phyloP scores from a whole-genome alignment of 2,888 invertebrate genomes.

The Acanthococcus lagerstroemiae region DNA sequence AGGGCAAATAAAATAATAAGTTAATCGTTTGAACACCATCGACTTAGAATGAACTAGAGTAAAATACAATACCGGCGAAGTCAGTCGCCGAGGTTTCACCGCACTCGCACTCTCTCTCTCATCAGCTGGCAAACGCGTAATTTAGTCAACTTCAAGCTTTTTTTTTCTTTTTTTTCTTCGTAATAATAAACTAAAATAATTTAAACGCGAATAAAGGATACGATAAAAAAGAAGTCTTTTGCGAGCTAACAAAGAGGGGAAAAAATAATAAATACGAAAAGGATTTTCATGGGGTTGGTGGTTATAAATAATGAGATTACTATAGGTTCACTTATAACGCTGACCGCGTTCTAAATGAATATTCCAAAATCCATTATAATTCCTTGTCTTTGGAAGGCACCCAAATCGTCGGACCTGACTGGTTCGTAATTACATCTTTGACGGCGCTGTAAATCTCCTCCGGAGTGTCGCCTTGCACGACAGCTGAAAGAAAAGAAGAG shows the following conservation, averaged over 20 bases:
- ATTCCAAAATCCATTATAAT: neutral
- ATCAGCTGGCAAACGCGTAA: no score
- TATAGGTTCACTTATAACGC: neutral
- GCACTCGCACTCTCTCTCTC: no score
- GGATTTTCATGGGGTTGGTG: neutral
- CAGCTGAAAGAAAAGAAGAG: constrained; percentile 50
- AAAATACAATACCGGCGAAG: no score
- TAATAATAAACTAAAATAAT: neutral
- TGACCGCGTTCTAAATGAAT: neutral
- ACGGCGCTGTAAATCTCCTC: constrained; percentile 93
- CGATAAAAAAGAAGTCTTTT: neutral
- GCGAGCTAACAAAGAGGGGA: neutral
- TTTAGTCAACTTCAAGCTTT: no score
- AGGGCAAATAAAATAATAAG: neutral
- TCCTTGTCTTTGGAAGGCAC: constrained; percentile 77
- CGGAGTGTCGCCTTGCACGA: constrained; percentile 93
- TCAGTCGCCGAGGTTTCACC: no score
- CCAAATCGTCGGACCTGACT: constrained; percentile 94
- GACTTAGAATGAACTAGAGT: neutral
- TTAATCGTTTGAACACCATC: neutral
- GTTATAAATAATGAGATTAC: constrained; percentile 17
- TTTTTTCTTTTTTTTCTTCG: no score
- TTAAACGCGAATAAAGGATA: neutral
- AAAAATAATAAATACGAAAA: neutral
- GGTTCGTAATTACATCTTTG: constrained; percentile 87